A percentile compares a stretch with the other conserved stretches of the same genome.
phyloP scores from a whole-genome alignment of 2,888 invertebrate species.

The Idaea aversata region DNA sequence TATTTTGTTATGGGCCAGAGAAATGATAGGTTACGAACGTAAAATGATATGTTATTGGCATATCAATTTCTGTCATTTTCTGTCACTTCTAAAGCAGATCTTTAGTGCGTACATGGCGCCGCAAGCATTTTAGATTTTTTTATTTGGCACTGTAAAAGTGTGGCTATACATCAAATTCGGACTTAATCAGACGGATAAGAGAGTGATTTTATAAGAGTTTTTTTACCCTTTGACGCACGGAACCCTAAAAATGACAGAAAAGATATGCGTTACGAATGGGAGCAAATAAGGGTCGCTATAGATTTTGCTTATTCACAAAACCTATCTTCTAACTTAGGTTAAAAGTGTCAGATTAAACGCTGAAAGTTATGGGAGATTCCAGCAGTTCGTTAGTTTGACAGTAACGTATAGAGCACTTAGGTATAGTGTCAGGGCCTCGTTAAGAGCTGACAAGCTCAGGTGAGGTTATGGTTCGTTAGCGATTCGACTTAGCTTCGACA shows the following conservation, averaged over 20 bases:
- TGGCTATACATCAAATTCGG: too few relatives aligned
- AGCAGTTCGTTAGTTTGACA: constrained; percentile 29
- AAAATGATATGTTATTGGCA: too few relatives aligned
- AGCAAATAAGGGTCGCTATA: background rate
- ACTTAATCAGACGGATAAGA: too few relatives aligned
- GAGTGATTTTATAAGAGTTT: too few relatives aligned
- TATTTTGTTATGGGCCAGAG: too few relatives aligned
- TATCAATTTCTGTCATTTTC: too few relatives aligned
- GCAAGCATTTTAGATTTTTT: too few relatives aligned
- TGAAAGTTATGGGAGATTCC: background rate
- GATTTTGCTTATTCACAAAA: background rate
- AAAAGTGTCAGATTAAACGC: background rate
- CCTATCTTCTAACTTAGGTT: background rate
- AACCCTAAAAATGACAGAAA: background rate
- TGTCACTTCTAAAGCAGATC: too few relatives aligned
- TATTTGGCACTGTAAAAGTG: too few relatives aligned
- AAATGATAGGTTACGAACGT: too few relatives aligned
- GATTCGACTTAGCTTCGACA: constrained; percentile 38
- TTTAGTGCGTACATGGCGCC: too few relatives aligned
- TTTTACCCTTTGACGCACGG: too few relatives aligned
- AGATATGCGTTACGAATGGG: background rate
- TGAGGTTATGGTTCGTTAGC: constrained; percentile 60
- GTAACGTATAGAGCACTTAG: constrained; percentile 24
- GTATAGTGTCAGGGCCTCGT: constrained; percentile 38
- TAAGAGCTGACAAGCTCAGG: constrained; percentile 51